Evolutionary conservation across 2,888 invertebrate genomes (phyloP).

Genomic region (Ecliptopera silaceata): DNA sequence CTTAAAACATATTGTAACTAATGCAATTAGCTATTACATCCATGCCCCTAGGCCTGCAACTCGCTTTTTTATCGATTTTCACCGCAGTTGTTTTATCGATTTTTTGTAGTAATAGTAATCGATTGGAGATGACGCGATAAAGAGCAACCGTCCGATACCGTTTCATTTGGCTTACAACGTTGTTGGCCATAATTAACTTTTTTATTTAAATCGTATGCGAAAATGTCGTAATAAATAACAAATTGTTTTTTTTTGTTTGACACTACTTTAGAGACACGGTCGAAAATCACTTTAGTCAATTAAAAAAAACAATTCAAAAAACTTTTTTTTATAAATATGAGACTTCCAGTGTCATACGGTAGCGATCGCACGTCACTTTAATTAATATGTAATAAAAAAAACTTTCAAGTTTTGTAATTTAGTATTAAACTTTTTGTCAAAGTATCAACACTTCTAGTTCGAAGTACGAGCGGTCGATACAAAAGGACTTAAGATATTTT

Average conservation of each 20-base stretch:
- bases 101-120: too few relatives aligned
- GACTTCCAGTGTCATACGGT: too few relatives aligned
- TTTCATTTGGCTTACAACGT: conserved; percentile 31
- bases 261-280: too few relatives aligned
- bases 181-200: conserved; percentile 25
- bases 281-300: too few relatives aligned
- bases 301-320: too few relatives aligned
- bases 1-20: conserved; percentile 47
- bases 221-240: too few relatives aligned
- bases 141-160: conserved; percentile 46
- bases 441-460: conserved; percentile 64
- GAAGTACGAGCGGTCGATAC: conserved; percentile 70
- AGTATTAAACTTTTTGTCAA: too few relatives aligned
- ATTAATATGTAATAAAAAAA: too few relatives aligned
- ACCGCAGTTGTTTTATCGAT: conserved; percentile 49
- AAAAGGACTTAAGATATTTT: conserved; percentile 82
- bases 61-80: conserved; percentile 44
- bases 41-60: conserved; percentile 39
- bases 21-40: conserved; percentile 55
- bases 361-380: too few relatives aligned
- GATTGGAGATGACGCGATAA: conserved; percentile 59
- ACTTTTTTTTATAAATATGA: too few relatives aligned
- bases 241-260: too few relatives aligned
- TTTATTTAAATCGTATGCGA: conserved; percentile 21
- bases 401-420: too few relatives aligned